Base-by-base conservation (phyloP, 2,888 invertebrate genomes). In the Ophion obscuratus region DNA sequence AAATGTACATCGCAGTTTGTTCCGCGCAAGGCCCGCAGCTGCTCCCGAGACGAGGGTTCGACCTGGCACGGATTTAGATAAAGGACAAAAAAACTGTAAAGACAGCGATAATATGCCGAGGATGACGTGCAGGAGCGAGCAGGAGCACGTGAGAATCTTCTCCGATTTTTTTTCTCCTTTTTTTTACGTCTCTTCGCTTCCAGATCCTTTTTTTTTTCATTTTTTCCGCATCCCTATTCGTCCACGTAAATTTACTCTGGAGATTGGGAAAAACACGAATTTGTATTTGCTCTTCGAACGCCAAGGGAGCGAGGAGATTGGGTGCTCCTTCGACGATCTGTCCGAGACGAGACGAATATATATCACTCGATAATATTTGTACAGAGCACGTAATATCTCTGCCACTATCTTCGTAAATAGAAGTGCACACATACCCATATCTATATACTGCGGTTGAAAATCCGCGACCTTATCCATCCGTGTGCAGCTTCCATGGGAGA, bases 11-110 rank as follows among this genome's bases (percentile, higher is more conserved):
- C 85, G 68, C n/a, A 62, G 31, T 62, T 64, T 77, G 64, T 61
- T 53, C 75, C 61, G 61, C 57, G 47, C 73, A 57, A 20, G 40
- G 67, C 59, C 81, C 64, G 74, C 83, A 83, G 83, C 83, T 86
- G 83, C 76, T 83, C 71, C 64, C 62, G 78, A 81, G 86, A 81
- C 77, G 81, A 77, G 83, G 80, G 83, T 81, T 77, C 75, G 86
- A 81, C 83, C 61, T n/a, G 61, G 77, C 64, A 4, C 27, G 83
- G 83, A 83, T 83, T 83, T 78, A 86, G 86, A 86, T 86, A 86
- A 86, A 83, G 77, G 27, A 40, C 0, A 44, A 40, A 68, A 67
- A 70, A 80, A 66, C 17, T 20, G 31, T 47, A 73, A 20, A 83
- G 81, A 86, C 78, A 75, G 81, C 76, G 83, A 86, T 86, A 73